Evolutionary conservation across 2,113 vertebrate genomes (phyloP).

Genomic region (Acanthisitta chloris): DNA sequence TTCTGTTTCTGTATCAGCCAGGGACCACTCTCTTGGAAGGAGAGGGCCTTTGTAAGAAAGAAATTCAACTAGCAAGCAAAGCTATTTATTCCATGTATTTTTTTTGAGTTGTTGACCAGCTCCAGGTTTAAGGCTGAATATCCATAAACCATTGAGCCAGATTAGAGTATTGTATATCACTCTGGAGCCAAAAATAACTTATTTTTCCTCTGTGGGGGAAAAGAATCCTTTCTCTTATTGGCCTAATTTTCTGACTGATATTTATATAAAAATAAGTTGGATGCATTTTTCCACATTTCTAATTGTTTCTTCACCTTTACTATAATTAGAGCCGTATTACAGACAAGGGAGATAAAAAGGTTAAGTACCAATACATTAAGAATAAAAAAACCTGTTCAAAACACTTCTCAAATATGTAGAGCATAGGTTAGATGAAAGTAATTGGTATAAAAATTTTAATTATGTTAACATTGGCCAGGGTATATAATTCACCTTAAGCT

Average conservation of each 20-base stretch:
- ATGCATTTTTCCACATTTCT: not conserved
- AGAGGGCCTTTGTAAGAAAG: not conserved
- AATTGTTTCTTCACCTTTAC: slow-evolving; percentile 11
- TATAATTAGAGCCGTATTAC: not conserved
- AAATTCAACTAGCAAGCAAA: slow-evolving; percentile 22
- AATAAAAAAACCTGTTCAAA: not conserved
- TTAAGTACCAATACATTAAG: not conserved
- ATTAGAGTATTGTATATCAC: not conserved
- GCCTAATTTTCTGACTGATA: not conserved
- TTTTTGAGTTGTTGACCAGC: slow-evolving; percentile 5
- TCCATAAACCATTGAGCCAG: not conserved
- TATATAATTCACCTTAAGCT: not conserved
- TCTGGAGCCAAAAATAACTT: not conserved
- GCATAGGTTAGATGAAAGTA: not conserved
- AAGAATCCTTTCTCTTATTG: not conserved
- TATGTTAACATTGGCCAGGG: not conserved
- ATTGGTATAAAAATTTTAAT: not conserved
- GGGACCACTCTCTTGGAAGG: not conserved
- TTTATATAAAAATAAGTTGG: not conserved
- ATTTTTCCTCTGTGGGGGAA: not conserved
- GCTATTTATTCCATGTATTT: not conserved
- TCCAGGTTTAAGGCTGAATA: not conserved
- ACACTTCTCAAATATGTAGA: not conserved
- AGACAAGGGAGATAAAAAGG: not conserved
- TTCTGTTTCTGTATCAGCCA: slow-evolving; percentile 3